phyloP scores from a whole-genome alignment of 2,113 vertebrate species.

The Salminus brasiliensis region DNA sequence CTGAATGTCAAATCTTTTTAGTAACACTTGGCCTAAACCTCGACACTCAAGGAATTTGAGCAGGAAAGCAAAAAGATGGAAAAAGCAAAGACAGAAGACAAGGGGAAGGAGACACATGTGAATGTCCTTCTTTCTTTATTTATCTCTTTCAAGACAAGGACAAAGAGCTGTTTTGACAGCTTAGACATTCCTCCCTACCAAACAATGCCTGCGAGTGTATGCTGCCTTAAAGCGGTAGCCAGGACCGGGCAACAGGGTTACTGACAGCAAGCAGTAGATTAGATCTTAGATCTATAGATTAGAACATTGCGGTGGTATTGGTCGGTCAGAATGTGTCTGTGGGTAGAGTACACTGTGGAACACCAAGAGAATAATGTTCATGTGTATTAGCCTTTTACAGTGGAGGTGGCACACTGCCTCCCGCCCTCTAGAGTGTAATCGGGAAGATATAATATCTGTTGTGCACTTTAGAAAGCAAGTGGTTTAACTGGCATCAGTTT shows the following conservation, averaged over 20 bases:
- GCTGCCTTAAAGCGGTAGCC: background rate
- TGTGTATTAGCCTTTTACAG: too few species aligned
- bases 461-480: background rate
- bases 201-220: background rate
- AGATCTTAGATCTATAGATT: background rate
- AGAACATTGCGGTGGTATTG: background rate
- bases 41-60: too few species aligned
- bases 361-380: too few species aligned
- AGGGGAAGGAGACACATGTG: background rate
- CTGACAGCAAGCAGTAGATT: background rate
- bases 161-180: background rate
- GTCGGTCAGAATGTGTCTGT: background rate
- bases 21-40: too few species aligned
- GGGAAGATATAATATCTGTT: background rate
- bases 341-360: background rate
- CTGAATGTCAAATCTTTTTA: too few species aligned
- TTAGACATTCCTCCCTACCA: background rate
- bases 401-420: too few species aligned
- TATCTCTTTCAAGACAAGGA: background rate
- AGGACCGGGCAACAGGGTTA: background rate
- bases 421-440: background rate
- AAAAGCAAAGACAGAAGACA: background rate
- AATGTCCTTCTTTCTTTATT: background rate
- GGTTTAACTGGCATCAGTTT: too few species aligned
- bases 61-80: too few species aligned